phyloP scores from a whole-genome alignment of 2,113 vertebrate genomes.

The Pipra filicauda region DNA sequence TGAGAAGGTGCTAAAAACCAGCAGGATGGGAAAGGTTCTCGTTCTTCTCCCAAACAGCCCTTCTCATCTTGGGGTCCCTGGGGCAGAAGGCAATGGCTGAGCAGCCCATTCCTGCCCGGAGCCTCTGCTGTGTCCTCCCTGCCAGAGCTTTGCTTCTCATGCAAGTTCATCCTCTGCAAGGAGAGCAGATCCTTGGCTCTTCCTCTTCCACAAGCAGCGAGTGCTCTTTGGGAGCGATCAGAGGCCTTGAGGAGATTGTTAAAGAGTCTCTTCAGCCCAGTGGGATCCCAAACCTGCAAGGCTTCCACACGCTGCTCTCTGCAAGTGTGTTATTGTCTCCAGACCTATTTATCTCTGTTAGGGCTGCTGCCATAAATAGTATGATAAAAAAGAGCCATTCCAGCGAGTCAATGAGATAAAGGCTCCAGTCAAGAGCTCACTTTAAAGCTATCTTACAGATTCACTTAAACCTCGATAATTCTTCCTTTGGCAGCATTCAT shows the following conservation, averaged over 20 bases:
- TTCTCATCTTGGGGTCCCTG: accelerated
- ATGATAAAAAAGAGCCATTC: constrained; percentile 79
- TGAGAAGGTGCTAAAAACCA: not conserved
- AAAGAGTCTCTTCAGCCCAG: constrained; percentile 9
- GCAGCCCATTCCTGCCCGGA: not conserved
- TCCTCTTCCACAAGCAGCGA: not conserved
- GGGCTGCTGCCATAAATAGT: constrained; percentile 78
- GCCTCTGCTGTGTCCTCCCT: not conserved
- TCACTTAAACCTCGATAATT: constrained; percentile 78
- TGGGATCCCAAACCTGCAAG: constrained; percentile 41
- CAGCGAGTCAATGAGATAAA: constrained; percentile 80
- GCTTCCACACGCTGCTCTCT: constrained; percentile 48
- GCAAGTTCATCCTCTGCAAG: not conserved
- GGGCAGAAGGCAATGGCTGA: not conserved
- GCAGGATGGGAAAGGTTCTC: not conserved
- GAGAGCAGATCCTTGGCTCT: not conserved
- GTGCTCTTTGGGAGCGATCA: not conserved
- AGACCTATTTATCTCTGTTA: constrained; percentile 76
- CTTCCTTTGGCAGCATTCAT: constrained; percentile 74
- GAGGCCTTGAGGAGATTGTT: not conserved
- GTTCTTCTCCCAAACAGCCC: not conserved
- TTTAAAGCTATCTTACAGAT: constrained; percentile 77
- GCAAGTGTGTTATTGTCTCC: constrained; percentile 69
- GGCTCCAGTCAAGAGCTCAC: constrained; percentile 77
- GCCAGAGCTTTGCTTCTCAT: not conserved